A percentile compares a stretch with the other conserved stretches of the same genome.
Evolutionary conservation across 2,797 vertebrate species (phyloP).

Genomic region (Myripristis jacobus): DNA sequence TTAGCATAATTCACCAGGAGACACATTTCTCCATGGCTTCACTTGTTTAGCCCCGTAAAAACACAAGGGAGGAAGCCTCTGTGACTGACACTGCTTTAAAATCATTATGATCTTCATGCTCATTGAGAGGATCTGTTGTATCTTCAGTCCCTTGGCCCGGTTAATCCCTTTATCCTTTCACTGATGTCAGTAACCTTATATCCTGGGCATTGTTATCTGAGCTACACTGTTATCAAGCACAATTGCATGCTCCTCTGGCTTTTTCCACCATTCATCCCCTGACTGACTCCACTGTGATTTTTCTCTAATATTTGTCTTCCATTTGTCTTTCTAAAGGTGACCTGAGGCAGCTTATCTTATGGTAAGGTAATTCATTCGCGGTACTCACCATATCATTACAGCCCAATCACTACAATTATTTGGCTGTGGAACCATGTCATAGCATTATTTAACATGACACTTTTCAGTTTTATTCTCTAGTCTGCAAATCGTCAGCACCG

Average conservation of each 20-base stretch:
- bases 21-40: not conserved
- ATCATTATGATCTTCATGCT: constrained; percentile 72
- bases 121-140: constrained; percentile 74
- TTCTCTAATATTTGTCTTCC: constrained; percentile 45
- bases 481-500: not conserved
- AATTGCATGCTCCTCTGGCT: constrained; percentile 50
- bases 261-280: constrained; percentile 63
- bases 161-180: constrained; percentile 79
- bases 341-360: constrained; percentile 88
- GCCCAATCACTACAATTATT: not conserved
- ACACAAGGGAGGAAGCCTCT: constrained; percentile 38
- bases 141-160: constrained; percentile 58
- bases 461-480: not conserved
- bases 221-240: constrained; percentile 71
- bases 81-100: constrained; percentile 76
- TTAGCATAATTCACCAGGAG: too few relatives aligned
- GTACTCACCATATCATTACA: not conserved
- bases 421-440: not conserved
- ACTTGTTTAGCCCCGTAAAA: constrained; percentile 30
- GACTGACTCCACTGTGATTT: constrained; percentile 71
- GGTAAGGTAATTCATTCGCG: constrained; percentile 78
- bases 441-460: not conserved
- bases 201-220: constrained; percentile 74
- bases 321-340: constrained; percentile 83
- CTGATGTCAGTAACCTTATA: constrained; percentile 83